A percentile compares a stretch with the other conserved stretches of the same genome.
Conservation (phyloP, 2,888 invertebrate genomes). For the Oligia latruncula region DNA sequence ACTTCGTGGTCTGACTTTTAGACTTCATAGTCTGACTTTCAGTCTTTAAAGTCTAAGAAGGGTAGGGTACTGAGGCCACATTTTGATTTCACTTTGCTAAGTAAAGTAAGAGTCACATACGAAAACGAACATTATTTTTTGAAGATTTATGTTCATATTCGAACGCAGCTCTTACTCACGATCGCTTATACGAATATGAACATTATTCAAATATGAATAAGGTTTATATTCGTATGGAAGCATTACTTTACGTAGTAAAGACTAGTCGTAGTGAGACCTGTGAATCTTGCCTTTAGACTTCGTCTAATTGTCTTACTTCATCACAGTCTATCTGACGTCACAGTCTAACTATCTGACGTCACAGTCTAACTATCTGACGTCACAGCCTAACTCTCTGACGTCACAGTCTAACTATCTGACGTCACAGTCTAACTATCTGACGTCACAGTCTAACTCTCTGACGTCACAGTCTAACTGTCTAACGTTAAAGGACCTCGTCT, state of each 20-base stretch:
- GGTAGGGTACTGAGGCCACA: neutral
- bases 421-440: neutral
- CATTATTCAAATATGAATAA: neutral
- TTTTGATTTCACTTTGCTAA: neutral
- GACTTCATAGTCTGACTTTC: neutral
- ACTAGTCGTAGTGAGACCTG: neutral
- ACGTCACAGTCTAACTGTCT: neutral
- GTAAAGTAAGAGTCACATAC: neutral
- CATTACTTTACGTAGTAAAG: neutral
- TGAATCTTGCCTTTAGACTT: constrained; percentile 1
- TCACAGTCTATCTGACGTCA: neutral
- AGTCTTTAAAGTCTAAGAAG: neutral
- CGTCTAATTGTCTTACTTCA: neutral
- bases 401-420: neutral
- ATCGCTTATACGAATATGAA: neutral
- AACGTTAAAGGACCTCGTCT: neutral
- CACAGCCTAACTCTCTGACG: neutral
- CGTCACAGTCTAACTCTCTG: neutral
- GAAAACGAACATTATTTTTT: neutral
- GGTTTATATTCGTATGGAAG: neutral
- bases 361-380: neutral
- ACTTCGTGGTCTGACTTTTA: neutral
- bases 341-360: neutral
- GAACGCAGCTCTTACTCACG: neutral
- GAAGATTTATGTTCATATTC: neutral